phyloP scores from a whole-genome alignment of 2,888 invertebrate species.

The Stenichneumon culpator region DNA sequence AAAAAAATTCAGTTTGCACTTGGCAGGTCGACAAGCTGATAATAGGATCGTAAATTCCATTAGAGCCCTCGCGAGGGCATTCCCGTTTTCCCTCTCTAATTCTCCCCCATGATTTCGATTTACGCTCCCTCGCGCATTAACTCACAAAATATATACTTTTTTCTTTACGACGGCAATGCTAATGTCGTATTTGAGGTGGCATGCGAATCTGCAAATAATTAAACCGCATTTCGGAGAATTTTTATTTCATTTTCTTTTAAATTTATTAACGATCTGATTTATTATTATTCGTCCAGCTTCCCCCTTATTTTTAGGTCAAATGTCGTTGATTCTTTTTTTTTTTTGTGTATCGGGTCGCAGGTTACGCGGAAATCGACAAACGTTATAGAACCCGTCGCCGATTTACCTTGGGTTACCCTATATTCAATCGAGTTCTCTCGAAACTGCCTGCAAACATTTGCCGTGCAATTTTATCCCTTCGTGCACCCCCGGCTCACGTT shows the following conservation, averaged over 20 bases:
- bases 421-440: conserved; percentile 16
- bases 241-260: neutral
- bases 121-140: conserved; percentile 13
- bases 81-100: conserved; percentile 19
- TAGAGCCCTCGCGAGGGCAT: conserved; percentile 26
- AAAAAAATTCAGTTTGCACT: conserved; percentile 34
- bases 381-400: neutral
- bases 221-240: neutral
- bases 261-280: neutral
- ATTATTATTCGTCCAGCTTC: conserved; percentile 1
- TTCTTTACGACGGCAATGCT: neutral
- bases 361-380: conserved; percentile 14
- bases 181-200: conserved; percentile 28
- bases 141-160: neutral
- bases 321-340: neutral
- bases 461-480: conserved; percentile 40
- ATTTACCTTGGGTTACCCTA: neutral
- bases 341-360: neutral
- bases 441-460: conserved; percentile 47
- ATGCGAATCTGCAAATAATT: conserved; percentile 11
- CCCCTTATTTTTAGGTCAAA: neutral
- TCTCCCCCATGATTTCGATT: conserved; percentile 30
- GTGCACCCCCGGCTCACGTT: conserved; percentile 41
- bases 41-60: conserved; percentile 61
- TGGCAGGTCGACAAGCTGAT: conserved; percentile 39